These are phyloP conservation scores for Willowsia nigromaculata DNA, from an alignment of 2,888 invertebrate species.

Conservation along the genomic window DNA sequence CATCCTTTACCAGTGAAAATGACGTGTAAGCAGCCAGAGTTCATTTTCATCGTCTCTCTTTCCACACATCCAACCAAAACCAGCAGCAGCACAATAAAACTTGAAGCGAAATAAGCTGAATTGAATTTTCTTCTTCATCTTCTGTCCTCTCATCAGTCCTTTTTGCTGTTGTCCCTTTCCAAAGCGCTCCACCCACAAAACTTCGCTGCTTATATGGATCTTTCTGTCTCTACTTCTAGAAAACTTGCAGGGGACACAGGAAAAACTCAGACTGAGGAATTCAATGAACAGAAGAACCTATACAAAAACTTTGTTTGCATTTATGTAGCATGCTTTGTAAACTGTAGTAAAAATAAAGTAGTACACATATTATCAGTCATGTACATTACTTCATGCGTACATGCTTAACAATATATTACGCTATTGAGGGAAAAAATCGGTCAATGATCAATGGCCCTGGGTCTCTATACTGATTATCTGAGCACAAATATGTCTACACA, in stretches of 20 bases:
- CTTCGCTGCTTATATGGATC: not conserved
- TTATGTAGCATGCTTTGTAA: not conserved
- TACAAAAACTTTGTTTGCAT: not conserved
- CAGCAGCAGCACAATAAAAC: not conserved
- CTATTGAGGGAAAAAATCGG: not conserved
- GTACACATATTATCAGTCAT: not conserved
- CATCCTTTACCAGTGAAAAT: not conserved
- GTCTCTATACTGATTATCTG: not conserved
- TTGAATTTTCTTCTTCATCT: not conserved
- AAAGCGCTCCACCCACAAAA: conserved; percentile 40
- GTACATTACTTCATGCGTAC: too few species aligned
- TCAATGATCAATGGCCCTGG: conserved; percentile 16
- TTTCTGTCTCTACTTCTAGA: not conserved
- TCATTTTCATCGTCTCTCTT: too few species aligned
- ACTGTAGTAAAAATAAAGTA: not conserved
- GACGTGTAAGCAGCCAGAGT: too few species aligned
- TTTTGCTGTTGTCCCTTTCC: conserved; percentile 8
- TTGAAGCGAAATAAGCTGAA: not conserved
- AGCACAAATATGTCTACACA: not conserved
- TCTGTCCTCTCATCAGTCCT: not conserved
- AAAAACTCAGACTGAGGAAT: not conserved
- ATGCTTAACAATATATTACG: too few species aligned
- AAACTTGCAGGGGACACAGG: not conserved
- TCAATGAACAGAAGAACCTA: not conserved
- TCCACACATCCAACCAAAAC: not conserved